Evolutionary conservation across 1,140 invertebrate genomes (phyloP).

Genomic region (Achroia grisella): DNA sequence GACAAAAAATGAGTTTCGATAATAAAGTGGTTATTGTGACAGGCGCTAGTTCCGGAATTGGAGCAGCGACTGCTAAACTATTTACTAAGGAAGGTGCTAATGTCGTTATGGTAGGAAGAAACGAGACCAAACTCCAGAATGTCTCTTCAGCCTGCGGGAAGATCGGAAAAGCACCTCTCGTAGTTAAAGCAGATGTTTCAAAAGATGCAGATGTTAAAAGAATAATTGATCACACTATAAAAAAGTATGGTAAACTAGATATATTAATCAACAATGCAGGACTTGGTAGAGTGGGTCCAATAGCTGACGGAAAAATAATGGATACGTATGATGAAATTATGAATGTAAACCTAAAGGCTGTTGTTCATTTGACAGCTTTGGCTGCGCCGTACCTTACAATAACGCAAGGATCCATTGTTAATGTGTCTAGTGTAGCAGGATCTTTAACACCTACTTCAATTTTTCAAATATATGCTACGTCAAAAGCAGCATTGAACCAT

Average conservation of each 20-base stretch:
- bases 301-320: background rate
- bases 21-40: conserved; percentile 80
- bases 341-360: background rate
- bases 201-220: background rate
- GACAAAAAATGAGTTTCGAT: conserved; percentile 25
- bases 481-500: background rate
- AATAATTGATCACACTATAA: background rate
- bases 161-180: background rate
- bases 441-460: too few relatives aligned
- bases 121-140: background rate
- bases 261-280: background rate
- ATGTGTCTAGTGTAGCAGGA: background rate
- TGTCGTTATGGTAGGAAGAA: background rate
- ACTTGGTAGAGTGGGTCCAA: background rate
- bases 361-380: background rate
- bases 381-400: background rate
- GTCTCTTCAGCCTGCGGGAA: background rate
- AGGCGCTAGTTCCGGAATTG: conserved; percentile 90
- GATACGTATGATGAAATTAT: background rate
- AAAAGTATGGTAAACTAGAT: background rate
- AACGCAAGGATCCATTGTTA: background rate
- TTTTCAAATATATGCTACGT: background rate
- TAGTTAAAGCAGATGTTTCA: background rate
- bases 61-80: conserved; percentile 81
- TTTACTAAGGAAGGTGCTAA: conserved; percentile 72